Evolutionary conservation across 2,113 vertebrate genomes (phyloP).

Genomic region (Gulo gulo): DNA sequence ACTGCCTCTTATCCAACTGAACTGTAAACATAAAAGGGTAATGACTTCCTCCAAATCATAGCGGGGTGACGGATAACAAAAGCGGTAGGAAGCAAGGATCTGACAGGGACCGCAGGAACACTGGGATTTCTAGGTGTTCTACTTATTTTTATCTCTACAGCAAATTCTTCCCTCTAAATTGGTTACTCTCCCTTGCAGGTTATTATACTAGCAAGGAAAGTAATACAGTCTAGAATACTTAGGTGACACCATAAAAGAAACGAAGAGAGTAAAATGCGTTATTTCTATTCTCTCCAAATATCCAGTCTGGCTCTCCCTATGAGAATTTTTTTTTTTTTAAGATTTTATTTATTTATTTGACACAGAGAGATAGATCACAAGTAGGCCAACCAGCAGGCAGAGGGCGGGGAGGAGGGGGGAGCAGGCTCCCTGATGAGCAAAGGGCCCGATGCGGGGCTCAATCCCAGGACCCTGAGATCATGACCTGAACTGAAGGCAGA

Average conservation of each 20-base stretch:
- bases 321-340: background rate
- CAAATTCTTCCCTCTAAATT: background rate
- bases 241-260: background rate
- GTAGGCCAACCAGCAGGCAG: too few relatives aligned
- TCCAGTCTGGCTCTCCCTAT: background rate
- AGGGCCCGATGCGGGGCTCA: too few relatives aligned
- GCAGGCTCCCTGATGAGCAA: too few relatives aligned
- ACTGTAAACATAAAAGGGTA: background rate
- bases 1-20: background rate
- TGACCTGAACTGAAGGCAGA: too few relatives aligned
- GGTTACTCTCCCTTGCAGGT: background rate
- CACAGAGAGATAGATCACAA: too few relatives aligned
- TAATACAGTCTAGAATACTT: background rate
- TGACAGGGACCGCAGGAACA: background rate
- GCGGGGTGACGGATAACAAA: background rate
- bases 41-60: background rate
- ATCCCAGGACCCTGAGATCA: too few relatives aligned
- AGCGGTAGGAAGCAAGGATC: accelerated
- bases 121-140: background rate
- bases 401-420: too few relatives aligned
- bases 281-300: background rate
- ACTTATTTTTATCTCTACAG: background rate
- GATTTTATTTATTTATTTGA: too few relatives aligned
- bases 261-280: background rate
- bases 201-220: background rate